Base-by-base conservation (phyloP, 1,140 invertebrate species). In the Ericerus pela region DNA sequence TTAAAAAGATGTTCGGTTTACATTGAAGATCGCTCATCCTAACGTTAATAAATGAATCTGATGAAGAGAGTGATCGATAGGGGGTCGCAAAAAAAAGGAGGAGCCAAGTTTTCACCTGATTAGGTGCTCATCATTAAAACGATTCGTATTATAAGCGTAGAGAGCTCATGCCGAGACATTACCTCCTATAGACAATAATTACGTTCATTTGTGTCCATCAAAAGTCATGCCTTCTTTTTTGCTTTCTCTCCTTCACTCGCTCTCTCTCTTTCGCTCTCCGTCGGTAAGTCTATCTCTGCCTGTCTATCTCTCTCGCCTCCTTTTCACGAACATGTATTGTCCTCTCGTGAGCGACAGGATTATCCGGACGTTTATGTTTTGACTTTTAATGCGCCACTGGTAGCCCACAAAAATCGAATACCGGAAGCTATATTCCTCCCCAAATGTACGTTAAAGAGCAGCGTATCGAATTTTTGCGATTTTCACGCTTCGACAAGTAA, bases 111-210 rank as follows among this genome's bases (percentile, higher is more conserved):
- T 47, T 47, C 41, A 47, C 41, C 41, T 47, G 41, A 47, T 47
- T 47, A 47, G 41, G 41, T 47, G 41, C 41, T 47, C 41, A 47
- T 47, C 41, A 47, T 47, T 47, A 47, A n/a, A 24, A 47, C 41
- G 41, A 47, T 47, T 47, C 41, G 4, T 10, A 14, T 3, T 47
- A 14, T 47, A 47, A n/a, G n/a, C n/a, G n/a, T n/a, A n/a, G 8
- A 18, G 37, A 24, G 26, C 41, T 24, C 41, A 47, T 47, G 41
- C 41, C 20, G 41, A 18, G 41, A 2, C 26, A 20, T 24, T 47
- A 14, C 41, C 41, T 47, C 41, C 41, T 47, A 47, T 18, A 47
- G 41, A 47, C 41, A 47, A 47, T 47, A 22, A 47, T 47, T 47
- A 47, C 41, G 26, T 47, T 47, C 41, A 47, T 47, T 47, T 47